Evolutionary conservation across 2,797 vertebrate species (phyloP), one percentile per base, ranked within the genome.

Genomic region (Myotis findleyi): DNA sequence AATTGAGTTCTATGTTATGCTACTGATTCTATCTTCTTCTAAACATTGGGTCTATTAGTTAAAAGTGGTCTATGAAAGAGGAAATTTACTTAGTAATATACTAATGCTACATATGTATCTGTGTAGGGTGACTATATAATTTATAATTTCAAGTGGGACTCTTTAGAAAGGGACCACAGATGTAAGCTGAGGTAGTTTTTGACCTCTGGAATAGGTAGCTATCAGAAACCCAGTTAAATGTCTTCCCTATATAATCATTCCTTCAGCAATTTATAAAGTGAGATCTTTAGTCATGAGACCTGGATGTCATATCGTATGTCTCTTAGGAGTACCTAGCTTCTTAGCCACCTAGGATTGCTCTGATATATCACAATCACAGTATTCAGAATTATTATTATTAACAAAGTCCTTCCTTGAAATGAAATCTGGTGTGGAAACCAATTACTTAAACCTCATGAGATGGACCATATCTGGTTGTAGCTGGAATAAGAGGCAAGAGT

Each of bases 201-300:
- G 49, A 79, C 12, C 30, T 0, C 20, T 44, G 21, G 16, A 71
- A 66, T 23, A 86, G 5, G 47, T 3, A 27, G 2, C 44, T 89
- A 14, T 64, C 27, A 71, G 20, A 73, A 71, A 57, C 83, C 13
- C 47, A 94, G 41, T 38, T 27, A 55, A 75, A 27, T 72, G 0
- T 86, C 51, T 89, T 13, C 7, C 64, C 13, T 77, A 25, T 41
- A 20, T 18, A 82, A 27, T 5, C 55, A 47, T 64, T 86, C 13
- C 79, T 93, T 97, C 51, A 81, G 38, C 57, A 73, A 92, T 93
- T 91, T 96, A 27, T 21, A 72, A 72, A 71, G 21, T 44, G n/a
- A 0, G 4, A 16, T 88, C 47, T 53, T 47, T 91, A 23, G 41
- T 57, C 47, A 68, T 9, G 30, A 64, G 23, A 77, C 21, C 18